Conservation (phyloP, 2,888 invertebrate species). For the Pristionchus maxplancki region DNA sequence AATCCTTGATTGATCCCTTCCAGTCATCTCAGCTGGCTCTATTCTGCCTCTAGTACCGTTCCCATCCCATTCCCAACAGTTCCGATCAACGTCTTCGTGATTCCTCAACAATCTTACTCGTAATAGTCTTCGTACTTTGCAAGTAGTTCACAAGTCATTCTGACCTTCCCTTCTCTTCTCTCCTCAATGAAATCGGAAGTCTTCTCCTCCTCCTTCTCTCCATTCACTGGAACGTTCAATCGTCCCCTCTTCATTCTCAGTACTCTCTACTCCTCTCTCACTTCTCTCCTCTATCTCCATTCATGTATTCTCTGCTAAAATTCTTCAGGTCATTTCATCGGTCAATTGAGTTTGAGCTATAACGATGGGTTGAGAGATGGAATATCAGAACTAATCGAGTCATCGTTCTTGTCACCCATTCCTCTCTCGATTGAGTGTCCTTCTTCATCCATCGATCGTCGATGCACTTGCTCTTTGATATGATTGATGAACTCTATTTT, state of each 20-base stretch:
- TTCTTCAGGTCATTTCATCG: conserved; percentile 9
- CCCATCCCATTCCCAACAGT: neutral
- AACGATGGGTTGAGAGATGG: neutral
- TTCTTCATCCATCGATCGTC: neutral
- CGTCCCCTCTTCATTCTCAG: neutral
- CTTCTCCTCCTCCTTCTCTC: neutral
- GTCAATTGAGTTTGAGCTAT: conserved; percentile 26
- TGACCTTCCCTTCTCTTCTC: neutral
- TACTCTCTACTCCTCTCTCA: neutral
- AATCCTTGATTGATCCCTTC: conserved; percentile 30
- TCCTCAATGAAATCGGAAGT: conserved; percentile 40
- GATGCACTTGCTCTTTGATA: neutral
- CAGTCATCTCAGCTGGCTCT: conserved; percentile 21
- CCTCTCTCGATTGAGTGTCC: neutral
- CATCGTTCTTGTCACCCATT: neutral
- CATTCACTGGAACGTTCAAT: conserved; percentile 34
- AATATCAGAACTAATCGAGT: neutral
- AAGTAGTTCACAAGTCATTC: neutral
- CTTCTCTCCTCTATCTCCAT: conserved; percentile 7
- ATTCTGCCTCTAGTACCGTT: neutral
- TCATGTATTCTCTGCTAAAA: neutral
- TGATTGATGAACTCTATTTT: conserved; percentile 31
- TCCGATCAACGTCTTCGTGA: neutral
- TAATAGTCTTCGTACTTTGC: neutral
- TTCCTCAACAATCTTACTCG: neutral